Percentiles rank a stretch among this genome's conserved stretches.
phyloP scores from a whole-genome alignment of 2,797 vertebrate species.

The Naso thynnoides region DNA sequence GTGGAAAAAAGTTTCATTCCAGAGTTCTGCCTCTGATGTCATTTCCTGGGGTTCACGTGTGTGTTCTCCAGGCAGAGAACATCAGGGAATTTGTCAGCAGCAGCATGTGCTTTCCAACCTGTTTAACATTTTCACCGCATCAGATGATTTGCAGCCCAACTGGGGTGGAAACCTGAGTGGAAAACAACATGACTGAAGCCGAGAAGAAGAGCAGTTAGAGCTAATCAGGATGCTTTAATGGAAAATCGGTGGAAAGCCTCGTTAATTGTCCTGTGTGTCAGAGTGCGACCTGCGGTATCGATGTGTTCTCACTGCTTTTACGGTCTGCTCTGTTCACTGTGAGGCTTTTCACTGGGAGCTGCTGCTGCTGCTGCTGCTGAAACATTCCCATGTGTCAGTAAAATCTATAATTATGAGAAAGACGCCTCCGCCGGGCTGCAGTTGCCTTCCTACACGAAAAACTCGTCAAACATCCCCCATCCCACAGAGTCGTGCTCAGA shows the following conservation, averaged over 20 bases:
- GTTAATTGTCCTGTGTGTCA: background rate
- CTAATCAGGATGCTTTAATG: background rate
- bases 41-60: background rate
- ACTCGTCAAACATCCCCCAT: conserved; percentile 7
- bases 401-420: conserved; percentile 24
- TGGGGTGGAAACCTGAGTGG: conserved; percentile 13
- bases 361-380: background rate
- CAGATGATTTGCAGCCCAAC: background rate
- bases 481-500: conserved; percentile 8
- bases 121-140: conserved; percentile 17
- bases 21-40: background rate
- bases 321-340: background rate
- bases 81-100: background rate
- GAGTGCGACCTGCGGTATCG: conserved; percentile 1
- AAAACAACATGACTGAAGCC: background rate
- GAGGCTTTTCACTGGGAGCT: background rate
- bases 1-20: background rate
- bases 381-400: conserved; percentile 13
- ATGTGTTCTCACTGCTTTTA: background rate
- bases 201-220: conserved; percentile 3
- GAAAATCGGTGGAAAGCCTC: background rate
- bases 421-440: conserved; percentile 5
- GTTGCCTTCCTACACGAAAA: conserved; percentile 40
- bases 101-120: conserved; percentile 21
- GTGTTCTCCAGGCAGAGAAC: background rate